Evolutionary conservation across 2,888 invertebrate species (phyloP).

Genomic region (Venusia cambrica): DNA sequence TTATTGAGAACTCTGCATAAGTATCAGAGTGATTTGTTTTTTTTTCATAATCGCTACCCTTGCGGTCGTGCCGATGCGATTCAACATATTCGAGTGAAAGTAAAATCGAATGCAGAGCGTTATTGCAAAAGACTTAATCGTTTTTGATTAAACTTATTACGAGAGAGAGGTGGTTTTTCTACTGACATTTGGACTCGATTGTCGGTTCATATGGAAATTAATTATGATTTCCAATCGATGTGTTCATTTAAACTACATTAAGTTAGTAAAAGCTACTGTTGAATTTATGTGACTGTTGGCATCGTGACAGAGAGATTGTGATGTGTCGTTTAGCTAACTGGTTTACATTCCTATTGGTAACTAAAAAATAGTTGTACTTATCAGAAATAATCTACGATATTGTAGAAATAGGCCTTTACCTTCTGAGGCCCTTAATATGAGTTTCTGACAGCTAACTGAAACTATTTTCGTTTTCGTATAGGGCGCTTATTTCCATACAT

Average conservation of each 20-base stretch:
- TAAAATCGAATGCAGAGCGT: constrained; percentile 39
- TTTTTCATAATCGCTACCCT: constrained; percentile 11
- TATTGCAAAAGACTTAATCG: constrained; percentile 38
- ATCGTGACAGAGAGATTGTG: too few relatives aligned
- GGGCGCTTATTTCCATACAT: too few relatives aligned
- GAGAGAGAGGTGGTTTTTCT: constrained; percentile 32
- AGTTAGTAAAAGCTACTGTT: constrained; percentile 11
- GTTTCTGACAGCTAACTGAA: too few relatives aligned
- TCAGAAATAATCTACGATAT: too few relatives aligned
- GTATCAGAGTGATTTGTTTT: too few relatives aligned
- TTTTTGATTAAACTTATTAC: constrained; percentile 23
- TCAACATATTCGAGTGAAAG: constrained; percentile 35
- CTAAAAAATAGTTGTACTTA: too few relatives aligned
- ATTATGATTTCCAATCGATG: constrained; percentile 24
- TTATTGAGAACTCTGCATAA: too few relatives aligned
- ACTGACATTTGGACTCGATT: constrained; percentile 30
- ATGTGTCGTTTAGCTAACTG: too few relatives aligned
- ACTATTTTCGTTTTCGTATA: too few relatives aligned
- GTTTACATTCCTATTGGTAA: too few relatives aligned
- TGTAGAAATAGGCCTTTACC: too few relatives aligned
- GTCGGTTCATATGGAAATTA: constrained; percentile 21
- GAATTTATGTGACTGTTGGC: constrained; percentile 18
- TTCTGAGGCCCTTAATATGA: too few relatives aligned
- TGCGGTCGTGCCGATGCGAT: constrained; percentile 11
- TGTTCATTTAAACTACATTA: constrained; percentile 23